A percentile compares a stretch with the other conserved stretches of the same genome.
These are phyloP conservation scores for Sympetrum striolatum DNA, from an alignment of 2,888 invertebrate genomes.

Conservation along the genomic window DNA sequence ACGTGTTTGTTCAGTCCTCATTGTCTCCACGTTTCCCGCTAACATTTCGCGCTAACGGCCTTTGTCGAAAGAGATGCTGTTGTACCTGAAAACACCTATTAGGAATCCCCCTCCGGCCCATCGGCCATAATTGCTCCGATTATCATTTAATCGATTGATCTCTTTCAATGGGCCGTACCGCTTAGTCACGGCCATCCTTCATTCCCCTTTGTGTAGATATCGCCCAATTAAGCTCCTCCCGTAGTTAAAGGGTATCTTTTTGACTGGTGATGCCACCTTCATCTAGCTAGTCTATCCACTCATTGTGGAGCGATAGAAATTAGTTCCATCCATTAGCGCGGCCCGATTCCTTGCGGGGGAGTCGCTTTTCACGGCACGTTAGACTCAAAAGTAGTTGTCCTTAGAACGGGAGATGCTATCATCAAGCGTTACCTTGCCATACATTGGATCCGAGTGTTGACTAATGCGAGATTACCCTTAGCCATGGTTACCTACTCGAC, in stretches of 20 bases:
- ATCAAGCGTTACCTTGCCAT: neutral
- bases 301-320: neutral
- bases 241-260: neutral
- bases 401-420: neutral
- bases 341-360: neutral
- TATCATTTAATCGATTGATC: no score
- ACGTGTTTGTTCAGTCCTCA: no score
- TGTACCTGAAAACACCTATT: no score
- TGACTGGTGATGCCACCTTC: neutral
- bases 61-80: no score
- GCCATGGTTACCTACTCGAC: no score
- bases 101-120: no score
- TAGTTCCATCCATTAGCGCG: neutral
- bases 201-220: neutral
- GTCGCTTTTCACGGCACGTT: neutral
- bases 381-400: neutral
- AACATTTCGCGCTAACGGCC: no score
- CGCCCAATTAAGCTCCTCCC: neutral
- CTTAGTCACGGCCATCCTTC: neutral
- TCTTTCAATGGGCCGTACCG: no score
- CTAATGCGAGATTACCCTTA: neutral
- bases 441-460: neutral
- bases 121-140: no score
- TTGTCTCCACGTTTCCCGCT: no score
- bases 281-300: neutral